A percentile compares a stretch with the other conserved stretches of the same genome.
Evolutionary conservation across 2,888 invertebrate genomes (phyloP).

Genomic region (Tyria jacobaeae): DNA sequence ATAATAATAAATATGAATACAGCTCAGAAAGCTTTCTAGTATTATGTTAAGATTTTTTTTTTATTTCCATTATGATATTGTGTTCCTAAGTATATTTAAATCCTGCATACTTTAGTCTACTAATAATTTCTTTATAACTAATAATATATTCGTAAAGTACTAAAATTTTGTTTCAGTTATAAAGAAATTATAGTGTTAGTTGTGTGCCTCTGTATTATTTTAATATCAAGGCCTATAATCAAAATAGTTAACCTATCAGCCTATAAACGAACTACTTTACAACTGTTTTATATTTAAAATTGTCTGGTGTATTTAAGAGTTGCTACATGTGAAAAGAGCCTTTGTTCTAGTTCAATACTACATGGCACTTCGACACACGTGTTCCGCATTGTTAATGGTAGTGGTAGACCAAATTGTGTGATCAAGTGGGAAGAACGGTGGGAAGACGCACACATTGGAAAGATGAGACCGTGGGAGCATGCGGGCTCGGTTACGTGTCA

Average conservation of each 20-base stretch:
- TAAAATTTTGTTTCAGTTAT: no score
- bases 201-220: not conserved
- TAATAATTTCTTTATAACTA: no score
- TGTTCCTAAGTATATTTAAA: no score
- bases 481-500: conserved; percentile 58
- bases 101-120: no score
- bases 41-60: no score
- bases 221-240: not conserved
- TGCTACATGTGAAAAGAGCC: conserved; percentile 28
- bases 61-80: no score
- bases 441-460: conserved; percentile 58
- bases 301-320: conserved; percentile 1
- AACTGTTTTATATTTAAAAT: conserved; percentile 4
- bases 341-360: conserved; percentile 39
- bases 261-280: not conserved
- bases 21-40: no score
- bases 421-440: conserved; percentile 60
- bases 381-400: conserved; percentile 71
- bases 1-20: no score
- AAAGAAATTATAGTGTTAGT: no score
- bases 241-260: conserved; percentile 4
- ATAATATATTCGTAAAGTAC: no score
- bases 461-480: conserved; percentile 79
- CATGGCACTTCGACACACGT: conserved; percentile 68
- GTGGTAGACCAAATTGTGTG: conserved; percentile 58